phyloP scores from a whole-genome alignment of 1,140 invertebrate genomes.

The Hormaphis cornu region DNA sequence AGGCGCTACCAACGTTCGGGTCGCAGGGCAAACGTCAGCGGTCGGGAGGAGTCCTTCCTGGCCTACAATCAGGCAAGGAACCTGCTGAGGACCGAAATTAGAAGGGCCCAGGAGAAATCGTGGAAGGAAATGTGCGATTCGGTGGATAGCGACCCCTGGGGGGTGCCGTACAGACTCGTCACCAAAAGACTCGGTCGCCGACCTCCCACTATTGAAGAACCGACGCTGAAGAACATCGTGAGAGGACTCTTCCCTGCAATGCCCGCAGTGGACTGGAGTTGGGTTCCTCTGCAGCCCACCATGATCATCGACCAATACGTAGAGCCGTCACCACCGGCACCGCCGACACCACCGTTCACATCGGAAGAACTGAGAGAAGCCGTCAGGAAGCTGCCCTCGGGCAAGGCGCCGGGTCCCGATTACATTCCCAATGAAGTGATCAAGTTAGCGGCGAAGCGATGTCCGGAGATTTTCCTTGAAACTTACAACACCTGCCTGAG shows the following conservation, averaged over 20 bases:
- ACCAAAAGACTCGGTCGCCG: not conserved
- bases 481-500: not conserved
- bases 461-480: not conserved
- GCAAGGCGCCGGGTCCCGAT: not conserved
- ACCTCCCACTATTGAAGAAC: not conserved
- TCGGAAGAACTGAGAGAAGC: not conserved
- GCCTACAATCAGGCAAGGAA: not conserved
- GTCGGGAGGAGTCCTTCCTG: not conserved
- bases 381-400: not conserved
- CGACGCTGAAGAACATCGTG: too few species aligned
- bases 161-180: not conserved
- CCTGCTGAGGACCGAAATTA: not conserved
- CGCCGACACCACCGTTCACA: too few species aligned
- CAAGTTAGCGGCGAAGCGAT: not conserved
- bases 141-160: conserved; percentile 13
- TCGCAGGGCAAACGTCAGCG: not conserved
- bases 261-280: too few species aligned
- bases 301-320: too few species aligned
- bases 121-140: not conserved
- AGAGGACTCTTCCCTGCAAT: too few species aligned
- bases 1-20: not conserved
- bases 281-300: too few species aligned
- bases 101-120: not conserved
- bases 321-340: too few species aligned
- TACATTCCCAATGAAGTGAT: not conserved